Conservation (phyloP, 35 echinoderm and acorn worm genomes). For the Apostichopus parvimensis region DNA sequence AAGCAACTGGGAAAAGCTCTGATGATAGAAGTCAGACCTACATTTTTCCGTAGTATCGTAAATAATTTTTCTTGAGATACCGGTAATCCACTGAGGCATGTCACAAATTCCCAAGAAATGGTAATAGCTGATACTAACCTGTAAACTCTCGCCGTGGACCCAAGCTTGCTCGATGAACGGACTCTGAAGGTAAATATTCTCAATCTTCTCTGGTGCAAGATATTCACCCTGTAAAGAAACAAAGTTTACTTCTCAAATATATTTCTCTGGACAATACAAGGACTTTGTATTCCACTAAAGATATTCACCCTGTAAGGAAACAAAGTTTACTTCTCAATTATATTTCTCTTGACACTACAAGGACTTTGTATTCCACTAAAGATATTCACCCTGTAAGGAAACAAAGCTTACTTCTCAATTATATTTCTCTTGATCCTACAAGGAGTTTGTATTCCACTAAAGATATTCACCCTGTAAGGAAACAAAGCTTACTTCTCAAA, state of each 20-base stretch:
- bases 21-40: too few relatives aligned
- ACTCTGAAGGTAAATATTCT: constrained; percentile 74
- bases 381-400: constrained; percentile 72
- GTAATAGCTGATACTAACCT: constrained; percentile 55
- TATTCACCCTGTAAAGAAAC: constrained; percentile 73
- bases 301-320: constrained; percentile 74
- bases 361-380: not conserved
- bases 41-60: not conserved
- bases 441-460: too few relatives aligned
- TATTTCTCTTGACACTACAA: too few relatives aligned
- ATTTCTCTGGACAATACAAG: too few relatives aligned
- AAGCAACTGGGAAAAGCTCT: too few relatives aligned
- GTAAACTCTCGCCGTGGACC: constrained; percentile 81
- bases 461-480: constrained; percentile 76
- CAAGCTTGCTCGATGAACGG: constrained; percentile 66
- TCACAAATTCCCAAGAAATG: not conserved
- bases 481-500: not conserved
- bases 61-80: not conserved
- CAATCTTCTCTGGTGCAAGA: constrained; percentile 86
- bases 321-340: not conserved
- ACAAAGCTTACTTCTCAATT: not conserved
- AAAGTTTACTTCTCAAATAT: not conserved
- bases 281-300: not conserved
- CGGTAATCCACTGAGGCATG: not conserved
- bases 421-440: too few relatives aligned